phyloP scores from a whole-genome alignment of 2,797 vertebrate genomes.

The Muscicapa striata region DNA sequence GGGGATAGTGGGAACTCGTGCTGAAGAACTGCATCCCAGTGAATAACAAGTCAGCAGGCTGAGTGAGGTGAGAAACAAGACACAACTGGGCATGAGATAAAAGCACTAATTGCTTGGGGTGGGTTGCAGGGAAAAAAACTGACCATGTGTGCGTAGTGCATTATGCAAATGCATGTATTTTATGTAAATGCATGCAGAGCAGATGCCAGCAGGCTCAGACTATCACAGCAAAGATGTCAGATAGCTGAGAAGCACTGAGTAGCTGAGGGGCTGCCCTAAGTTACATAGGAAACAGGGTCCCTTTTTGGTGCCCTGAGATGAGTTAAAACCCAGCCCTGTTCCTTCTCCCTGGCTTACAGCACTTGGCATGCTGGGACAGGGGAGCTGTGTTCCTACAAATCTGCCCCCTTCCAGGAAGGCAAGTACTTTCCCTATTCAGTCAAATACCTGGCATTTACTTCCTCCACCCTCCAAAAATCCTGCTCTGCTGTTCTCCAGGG shows the following conservation, averaged over 20 bases:
- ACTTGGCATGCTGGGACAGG: background rate
- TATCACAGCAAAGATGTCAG: slow-evolving; percentile 18
- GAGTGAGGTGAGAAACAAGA: background rate
- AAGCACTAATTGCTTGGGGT: slow-evolving; percentile 3
- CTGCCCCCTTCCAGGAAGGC: background rate
- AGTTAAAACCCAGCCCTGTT: background rate
- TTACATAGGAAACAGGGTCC: background rate
- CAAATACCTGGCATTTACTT: background rate
- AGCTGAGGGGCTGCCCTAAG: background rate
- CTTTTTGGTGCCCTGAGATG: background rate
- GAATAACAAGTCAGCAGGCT: background rate
- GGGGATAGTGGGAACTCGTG: background rate
- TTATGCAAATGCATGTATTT: slow-evolving; percentile 51
- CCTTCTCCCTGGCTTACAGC: background rate
- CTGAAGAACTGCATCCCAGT: background rate
- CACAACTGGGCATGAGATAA: background rate
- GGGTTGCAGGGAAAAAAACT: background rate
- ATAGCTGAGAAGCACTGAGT: background rate
- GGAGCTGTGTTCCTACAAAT: background rate
- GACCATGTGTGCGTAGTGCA: background rate
- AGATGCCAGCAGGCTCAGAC: slow-evolving; percentile 36
- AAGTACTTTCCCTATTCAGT: background rate
- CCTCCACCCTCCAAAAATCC: background rate
- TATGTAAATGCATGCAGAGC: slow-evolving; percentile 60
- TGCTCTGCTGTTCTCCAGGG: background rate